A percentile compares a stretch with the other conserved stretches of the same genome.
Conservation (phyloP, 1,140 invertebrate species). For the Saccostrea glomerata region DNA sequence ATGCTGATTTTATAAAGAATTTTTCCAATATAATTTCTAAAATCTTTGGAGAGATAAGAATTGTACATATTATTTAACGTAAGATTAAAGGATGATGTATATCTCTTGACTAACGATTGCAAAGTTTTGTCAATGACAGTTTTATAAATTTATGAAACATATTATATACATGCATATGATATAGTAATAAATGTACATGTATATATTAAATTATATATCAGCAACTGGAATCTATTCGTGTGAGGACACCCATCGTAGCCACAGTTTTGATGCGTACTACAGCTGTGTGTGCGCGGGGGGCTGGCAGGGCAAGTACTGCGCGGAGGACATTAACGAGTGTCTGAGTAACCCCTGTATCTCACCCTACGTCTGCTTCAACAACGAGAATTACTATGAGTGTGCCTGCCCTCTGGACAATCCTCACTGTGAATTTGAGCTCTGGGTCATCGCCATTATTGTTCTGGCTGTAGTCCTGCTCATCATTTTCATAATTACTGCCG, state of each 20-base stretch:
- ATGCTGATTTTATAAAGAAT: too few species aligned
- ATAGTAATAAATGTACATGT: background rate
- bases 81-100: too few species aligned
- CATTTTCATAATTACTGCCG: conserved; percentile 20
- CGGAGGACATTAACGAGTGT: conserved; percentile 84
- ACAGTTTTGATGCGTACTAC: conserved; percentile 80
- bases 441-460: conserved; percentile 60
- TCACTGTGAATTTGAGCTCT: conserved; percentile 57
- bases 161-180: background rate
- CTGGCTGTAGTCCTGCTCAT: conserved; percentile 50
- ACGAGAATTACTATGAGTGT: conserved; percentile 55
- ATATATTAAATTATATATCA: background rate
- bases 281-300: conserved; percentile 92
- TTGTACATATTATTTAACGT: too few species aligned
- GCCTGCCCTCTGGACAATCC: conserved; percentile 54
- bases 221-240: conserved; percentile 50
- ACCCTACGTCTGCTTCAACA: conserved; percentile 57
- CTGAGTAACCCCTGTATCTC: conserved; percentile 90
- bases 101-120: background rate
- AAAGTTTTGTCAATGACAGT: background rate
- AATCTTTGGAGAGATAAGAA: too few species aligned
- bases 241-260: conserved; percentile 42
- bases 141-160: background rate
- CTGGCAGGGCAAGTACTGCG: conserved; percentile 91
- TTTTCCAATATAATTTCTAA: too few species aligned